Conservation (phyloP, 2,888 invertebrate species). For the Synanthedon formicaeformis region DNA sequence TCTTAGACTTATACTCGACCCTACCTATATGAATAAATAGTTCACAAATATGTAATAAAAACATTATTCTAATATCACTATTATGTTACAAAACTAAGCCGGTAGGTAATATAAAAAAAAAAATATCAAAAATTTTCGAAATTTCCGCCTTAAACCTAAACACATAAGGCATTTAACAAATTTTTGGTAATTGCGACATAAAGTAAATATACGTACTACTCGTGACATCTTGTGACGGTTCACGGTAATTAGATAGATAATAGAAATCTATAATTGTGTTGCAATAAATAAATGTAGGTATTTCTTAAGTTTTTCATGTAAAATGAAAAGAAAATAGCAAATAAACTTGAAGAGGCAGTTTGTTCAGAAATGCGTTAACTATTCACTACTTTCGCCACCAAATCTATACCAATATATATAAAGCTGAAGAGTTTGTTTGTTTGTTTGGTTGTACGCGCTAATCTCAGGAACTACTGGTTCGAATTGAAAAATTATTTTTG, state of each 20-base stretch:
- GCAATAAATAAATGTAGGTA: not conserved
- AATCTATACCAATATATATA: no score
- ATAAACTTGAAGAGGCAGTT: no score
- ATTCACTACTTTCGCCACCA: no score
- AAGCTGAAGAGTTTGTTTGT: no score
- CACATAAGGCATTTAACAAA: constrained; percentile 19
- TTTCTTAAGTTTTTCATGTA: not conserved
- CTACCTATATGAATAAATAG: constrained; percentile 61
- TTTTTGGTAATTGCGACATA: constrained; percentile 17
- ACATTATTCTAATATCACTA: constrained; percentile 66
- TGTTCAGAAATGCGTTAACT: no score
- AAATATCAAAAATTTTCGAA: constrained; percentile 20
- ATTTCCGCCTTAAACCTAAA: constrained; percentile 17
- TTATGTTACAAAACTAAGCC: constrained; percentile 42
- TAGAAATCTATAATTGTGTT: not conserved
- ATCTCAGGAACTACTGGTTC: no score
- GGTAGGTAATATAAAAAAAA: not conserved
- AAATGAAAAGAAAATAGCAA: not conserved
- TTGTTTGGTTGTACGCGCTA: no score
- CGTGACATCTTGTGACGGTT: no score
- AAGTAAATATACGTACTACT: not conserved
- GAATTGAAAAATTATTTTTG: no score
- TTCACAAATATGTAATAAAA: constrained; percentile 54
- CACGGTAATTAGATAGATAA: no score
- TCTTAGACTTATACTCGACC: constrained; percentile 53